phyloP scores from a whole-genome alignment of 2,888 invertebrate species.

The Helobdella robusta region DNA sequence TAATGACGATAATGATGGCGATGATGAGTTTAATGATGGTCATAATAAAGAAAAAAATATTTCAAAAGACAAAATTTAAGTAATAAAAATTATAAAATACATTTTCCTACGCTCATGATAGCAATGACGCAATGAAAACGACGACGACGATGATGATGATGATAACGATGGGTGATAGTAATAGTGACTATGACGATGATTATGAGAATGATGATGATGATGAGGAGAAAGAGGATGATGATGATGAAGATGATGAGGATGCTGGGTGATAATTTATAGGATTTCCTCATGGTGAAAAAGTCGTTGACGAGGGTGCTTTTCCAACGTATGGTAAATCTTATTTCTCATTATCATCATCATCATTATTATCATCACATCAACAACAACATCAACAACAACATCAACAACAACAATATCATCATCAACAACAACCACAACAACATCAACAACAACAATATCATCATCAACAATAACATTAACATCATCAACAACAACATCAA shows the following conservation, averaged over 20 bases:
- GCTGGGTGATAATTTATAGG: slow-evolving; percentile 10
- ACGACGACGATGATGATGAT: neutral
- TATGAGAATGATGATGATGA: too few relatives aligned
- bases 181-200: too few relatives aligned
- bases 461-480: neutral
- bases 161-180: too few relatives aligned
- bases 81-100: too few relatives aligned
- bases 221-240: neutral
- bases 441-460: neutral
- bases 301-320: slow-evolving; percentile 24
- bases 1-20: neutral
- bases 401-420: neutral
- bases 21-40: neutral
- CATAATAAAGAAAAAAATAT: too few relatives aligned
- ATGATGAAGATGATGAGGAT: neutral
- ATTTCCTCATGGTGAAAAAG: slow-evolving; percentile 25
- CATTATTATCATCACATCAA: neutral
- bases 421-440: neutral
- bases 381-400: neutral
- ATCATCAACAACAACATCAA: slow-evolving; percentile 12
- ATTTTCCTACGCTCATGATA: too few relatives aligned
- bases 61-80: too few relatives aligned
- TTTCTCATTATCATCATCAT: neutral
- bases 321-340: slow-evolving; percentile 23
- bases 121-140: too few relatives aligned